Evolutionary conservation across 1,140 invertebrate species (phyloP).

Genomic region (Brachionus paranguensis): DNA sequence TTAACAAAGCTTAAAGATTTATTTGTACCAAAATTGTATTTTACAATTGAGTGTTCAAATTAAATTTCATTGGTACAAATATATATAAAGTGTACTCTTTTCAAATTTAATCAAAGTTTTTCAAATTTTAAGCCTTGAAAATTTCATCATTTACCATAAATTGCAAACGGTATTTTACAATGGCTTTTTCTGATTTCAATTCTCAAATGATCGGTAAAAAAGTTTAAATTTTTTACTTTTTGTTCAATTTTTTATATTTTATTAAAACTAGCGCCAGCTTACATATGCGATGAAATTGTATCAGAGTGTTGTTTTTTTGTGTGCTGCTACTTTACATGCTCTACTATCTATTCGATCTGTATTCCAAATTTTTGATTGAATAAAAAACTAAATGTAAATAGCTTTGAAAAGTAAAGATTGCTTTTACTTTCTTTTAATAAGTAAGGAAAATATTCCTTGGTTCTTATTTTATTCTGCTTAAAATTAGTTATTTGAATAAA

Average conservation of each 20-base stretch:
- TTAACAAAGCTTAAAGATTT: background rate
- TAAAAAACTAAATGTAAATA: background rate
- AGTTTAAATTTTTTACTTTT: background rate
- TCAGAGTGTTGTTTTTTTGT: background rate
- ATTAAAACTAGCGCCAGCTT: background rate
- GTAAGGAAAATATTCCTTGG: background rate
- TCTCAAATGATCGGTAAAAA: background rate
- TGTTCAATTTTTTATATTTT: background rate
- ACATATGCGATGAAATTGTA: background rate
- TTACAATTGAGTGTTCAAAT: background rate
- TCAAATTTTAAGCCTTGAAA: background rate
- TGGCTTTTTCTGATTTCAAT: background rate
- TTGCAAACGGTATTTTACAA: background rate
- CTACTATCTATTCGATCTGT: background rate
- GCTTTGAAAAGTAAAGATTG: background rate
- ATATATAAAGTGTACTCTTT: background rate
- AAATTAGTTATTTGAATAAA: background rate
- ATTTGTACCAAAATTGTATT: background rate
- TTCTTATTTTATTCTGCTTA: background rate
- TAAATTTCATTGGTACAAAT: background rate
- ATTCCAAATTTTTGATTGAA: background rate
- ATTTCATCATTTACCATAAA: background rate
- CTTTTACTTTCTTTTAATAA: background rate
- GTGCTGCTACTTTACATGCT: background rate
- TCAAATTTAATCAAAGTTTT: background rate